A percentile compares a stretch with the other conserved stretches of the same genome.
Conservation (phyloP, 2,113 vertebrate species). For the Myotis brandtii region DNA sequence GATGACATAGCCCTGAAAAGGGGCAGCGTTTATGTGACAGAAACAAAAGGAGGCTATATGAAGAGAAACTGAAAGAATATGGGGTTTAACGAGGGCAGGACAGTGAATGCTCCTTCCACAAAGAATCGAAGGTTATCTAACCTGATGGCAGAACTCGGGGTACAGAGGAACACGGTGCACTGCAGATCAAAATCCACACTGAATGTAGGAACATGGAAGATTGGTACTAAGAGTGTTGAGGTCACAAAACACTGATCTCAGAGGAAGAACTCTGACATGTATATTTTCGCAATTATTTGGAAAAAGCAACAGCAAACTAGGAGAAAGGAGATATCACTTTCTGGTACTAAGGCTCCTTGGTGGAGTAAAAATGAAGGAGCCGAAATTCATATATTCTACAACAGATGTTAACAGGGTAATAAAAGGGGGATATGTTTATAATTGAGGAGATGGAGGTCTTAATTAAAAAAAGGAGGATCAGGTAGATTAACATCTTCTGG, state of each 20-base stretch:
- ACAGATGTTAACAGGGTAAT: background rate
- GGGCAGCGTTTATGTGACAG: background rate
- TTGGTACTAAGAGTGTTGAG: background rate
- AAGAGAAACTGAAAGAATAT: background rate
- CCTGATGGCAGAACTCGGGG: background rate
- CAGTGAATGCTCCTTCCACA: background rate
- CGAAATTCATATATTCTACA: background rate
- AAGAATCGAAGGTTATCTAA: background rate
- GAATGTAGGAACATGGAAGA: background rate
- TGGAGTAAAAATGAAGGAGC: background rate
- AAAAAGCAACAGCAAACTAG: background rate
- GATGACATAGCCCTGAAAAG: background rate
- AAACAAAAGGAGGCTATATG: background rate
- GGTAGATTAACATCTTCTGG: background rate
- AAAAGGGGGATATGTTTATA: background rate
- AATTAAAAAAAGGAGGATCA: background rate
- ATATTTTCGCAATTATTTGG: background rate
- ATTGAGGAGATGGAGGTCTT: background rate
- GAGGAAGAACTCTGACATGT: background rate
- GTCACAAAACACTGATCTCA: background rate
- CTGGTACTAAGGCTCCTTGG: background rate
- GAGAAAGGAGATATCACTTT: background rate
- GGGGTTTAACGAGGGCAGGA: background rate
- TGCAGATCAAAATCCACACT: background rate
- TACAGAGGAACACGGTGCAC: background rate